Base-by-base conservation (phyloP, 2,888 invertebrate genomes). In the Stenoptilia bipunctidactyla region DNA sequence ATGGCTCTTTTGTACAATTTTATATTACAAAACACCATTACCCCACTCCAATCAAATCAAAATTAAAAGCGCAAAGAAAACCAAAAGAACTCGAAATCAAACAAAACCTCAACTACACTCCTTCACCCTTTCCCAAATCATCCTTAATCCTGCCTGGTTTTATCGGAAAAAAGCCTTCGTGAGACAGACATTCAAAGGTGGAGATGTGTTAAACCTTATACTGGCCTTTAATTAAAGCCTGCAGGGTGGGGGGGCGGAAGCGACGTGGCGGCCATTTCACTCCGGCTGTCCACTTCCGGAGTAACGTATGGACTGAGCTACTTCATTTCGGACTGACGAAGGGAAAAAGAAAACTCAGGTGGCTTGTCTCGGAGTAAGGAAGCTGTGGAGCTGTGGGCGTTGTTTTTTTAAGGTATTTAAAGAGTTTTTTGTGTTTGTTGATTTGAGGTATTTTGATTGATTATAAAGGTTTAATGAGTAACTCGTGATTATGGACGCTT, bases 151-250 rank as follows among this genome's bases (percentile, higher is more conserved):
- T 39, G n/a, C n/a, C 51, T 51, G 51, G 44, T 44, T 44, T 46
- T 39, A 37, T 43, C 47, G 48, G 53, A 59, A 61, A 63, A 61
- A 59, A 55, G 45, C 45, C 39, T 47, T 65, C 58, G 57, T 41
- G 42, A 56, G 52, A 57, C 56, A 50, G 51, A 53, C 30, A 65
- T 30, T 30, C 30, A n/a, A 12, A 66, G 69, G 66, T 12, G 12
- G 30, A 12, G 30, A 30, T 66, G 75, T 70, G 74, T 68, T 76
- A 76, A 77, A 66, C 77, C 80, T 77, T 77, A 71, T 55, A 62
- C 76, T 64, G 64, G 66, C 66, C 74, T 77, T 80, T 80, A 80
- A 82, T 82, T 80, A 82, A 79, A 76, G 65, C 66, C 55, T 51
- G 59, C 49, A 50, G 50, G 40, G 42, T 45, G 48, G 43, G 43